phyloP scores from a whole-genome alignment of 1,140 invertebrate species.

The Drosophila navojoa region DNA sequence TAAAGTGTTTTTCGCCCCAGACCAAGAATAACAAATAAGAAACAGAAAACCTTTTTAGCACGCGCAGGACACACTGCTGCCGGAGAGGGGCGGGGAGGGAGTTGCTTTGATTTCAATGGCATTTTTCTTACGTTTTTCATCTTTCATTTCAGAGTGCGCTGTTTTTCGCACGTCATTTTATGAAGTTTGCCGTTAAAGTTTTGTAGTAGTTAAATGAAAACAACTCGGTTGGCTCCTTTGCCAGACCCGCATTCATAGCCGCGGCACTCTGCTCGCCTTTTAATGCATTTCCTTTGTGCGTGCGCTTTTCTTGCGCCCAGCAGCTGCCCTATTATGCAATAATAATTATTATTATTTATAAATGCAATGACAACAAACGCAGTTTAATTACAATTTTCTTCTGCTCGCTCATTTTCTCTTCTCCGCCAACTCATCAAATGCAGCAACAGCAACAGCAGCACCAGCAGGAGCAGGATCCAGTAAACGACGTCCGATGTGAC shows the following conservation, averaged over 20 bases:
- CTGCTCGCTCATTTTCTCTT: not conserved
- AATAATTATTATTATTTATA: slow-evolving; percentile 76
- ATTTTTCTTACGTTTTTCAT: slow-evolving; percentile 65
- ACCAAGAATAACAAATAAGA: slow-evolving; percentile 1
- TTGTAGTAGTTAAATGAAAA: slow-evolving; percentile 69
- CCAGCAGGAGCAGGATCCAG: slow-evolving; percentile 24
- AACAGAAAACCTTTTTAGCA: slow-evolving; percentile 62
- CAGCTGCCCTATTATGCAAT: slow-evolving; percentile 61
- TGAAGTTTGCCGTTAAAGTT: slow-evolving; percentile 67
- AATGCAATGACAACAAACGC: slow-evolving; percentile 81
- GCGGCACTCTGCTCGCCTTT: slow-evolving; percentile 20
- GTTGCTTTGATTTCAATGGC: slow-evolving; percentile 31
- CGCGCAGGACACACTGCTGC: slow-evolving; percentile 1
- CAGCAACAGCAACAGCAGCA: slow-evolving; percentile 34
- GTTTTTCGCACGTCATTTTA: slow-evolving; percentile 71
- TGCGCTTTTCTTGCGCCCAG: slow-evolving; percentile 30
- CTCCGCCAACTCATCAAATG: slow-evolving; percentile 71
- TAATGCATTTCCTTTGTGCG: slow-evolving; percentile 66
- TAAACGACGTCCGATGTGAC: slow-evolving; percentile 57
- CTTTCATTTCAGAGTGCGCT: slow-evolving; percentile 60
- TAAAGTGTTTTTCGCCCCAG: slow-evolving; percentile 61
- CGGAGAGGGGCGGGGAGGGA: not conserved
- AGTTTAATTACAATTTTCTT: slow-evolving; percentile 81
- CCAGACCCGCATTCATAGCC: slow-evolving; percentile 9
- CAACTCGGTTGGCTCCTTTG: slow-evolving; percentile 37